Percentiles rank a stretch among this genome's conserved stretches.
Evolutionary conservation across 2,113 vertebrate genomes (phyloP).

Genomic region (Odontophorus gujanensis): DNA sequence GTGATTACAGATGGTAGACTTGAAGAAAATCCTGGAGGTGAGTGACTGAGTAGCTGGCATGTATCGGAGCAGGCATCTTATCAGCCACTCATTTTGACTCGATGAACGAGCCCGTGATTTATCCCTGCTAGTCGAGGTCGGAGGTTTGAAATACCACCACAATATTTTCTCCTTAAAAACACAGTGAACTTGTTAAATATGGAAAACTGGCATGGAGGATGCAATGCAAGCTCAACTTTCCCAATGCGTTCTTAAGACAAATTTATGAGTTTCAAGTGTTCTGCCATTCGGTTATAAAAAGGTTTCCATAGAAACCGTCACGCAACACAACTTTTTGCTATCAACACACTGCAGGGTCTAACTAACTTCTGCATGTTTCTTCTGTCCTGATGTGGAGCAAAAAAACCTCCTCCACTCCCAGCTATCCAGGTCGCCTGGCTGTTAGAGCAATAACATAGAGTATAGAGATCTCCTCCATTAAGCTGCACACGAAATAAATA

Average conservation of each 20-base stretch:
- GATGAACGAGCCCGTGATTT: background rate
- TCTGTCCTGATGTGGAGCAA: background rate
- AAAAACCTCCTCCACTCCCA: background rate
- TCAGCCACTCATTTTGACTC: background rate
- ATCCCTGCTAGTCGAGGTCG: background rate
- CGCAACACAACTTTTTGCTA: background rate
- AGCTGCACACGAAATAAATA: background rate
- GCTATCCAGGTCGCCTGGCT: background rate
- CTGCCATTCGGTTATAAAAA: constrained; percentile 9
- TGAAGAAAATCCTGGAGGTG: background rate
- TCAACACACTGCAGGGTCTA: background rate
- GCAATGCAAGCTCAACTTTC: background rate
- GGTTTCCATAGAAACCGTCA: constrained; percentile 51
- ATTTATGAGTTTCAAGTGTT: background rate
- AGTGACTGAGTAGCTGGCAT: background rate
- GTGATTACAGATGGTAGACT: background rate
- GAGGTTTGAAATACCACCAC: background rate
- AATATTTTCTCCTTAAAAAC: background rate
- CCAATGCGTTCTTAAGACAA: background rate
- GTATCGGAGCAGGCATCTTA: background rate
- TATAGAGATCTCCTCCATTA: background rate
- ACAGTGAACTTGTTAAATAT: background rate
- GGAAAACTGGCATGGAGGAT: constrained; percentile 16
- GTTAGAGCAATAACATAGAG: background rate
- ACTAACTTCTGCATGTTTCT: background rate